Base-by-base conservation (phyloP, 2,113 vertebrate genomes). In the Hassar affinis region DNA sequence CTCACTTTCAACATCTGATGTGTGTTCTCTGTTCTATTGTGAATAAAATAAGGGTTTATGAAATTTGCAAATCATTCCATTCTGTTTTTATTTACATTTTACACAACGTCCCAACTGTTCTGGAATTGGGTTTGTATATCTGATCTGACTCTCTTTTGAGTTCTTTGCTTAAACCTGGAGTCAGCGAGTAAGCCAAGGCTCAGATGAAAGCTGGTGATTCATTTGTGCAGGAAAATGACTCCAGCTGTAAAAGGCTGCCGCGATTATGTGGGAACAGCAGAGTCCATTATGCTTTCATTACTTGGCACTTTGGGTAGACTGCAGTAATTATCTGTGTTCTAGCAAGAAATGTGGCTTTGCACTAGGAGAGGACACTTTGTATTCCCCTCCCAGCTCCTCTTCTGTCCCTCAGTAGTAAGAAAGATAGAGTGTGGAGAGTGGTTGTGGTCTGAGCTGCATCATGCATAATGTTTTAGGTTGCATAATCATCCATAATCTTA, bases 261-360 rank as follows among this genome's bases (percentile, higher is more conserved):
- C 38, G 56, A 54, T 72, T 54, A 52, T 79, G 61, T 30, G 51
- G 33, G 61, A 81, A 78, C 85, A 79, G 75, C 66, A n/a, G 51
- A 80, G 69, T 64, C 51, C 69, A 80, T 86, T 80, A 80, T n/a
- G 81, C 54, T 69, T 86, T 80, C 78, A 84, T 84, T 86, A 86
- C 68, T 76, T n/a, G 17, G 18, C 76, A 76, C 77, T 51, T 80
- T 79, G 69, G 57, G n/a, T 61, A 69, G 69, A 45, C 71, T 22
- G 30, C 42, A 57, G 61, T 80, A 76, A 86, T 83, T 80, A 80
- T 75, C n/a, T 57, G 35, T 8, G 27, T 72, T 64, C 52, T 77
- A 75, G 25, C 18, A 68, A 56, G 61, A 42, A 80, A 80, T 57
- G 35, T 11, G 76, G 20, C 35, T 54, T 38, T 47, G 20, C 54